Evolutionary conservation across 2,888 invertebrate genomes (phyloP).

Genomic region (Standfussiana lucernea): DNA sequence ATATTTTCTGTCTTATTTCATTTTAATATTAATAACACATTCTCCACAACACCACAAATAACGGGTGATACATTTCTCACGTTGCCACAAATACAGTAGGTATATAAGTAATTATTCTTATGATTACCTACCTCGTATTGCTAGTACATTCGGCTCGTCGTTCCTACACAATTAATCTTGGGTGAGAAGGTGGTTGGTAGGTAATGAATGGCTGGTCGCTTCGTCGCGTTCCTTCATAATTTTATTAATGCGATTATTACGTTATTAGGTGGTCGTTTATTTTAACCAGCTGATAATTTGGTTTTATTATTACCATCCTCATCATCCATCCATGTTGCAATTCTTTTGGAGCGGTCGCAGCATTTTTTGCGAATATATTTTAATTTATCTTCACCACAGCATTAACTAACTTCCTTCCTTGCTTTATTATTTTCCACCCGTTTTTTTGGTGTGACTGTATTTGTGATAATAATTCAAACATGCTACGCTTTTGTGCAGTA

Average conservation of each 20-base stretch:
- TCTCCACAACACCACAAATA: not conserved
- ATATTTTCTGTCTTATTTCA: not conserved
- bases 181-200: slow-evolving; percentile 12
- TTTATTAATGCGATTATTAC: slow-evolving; percentile 53
- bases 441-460: not conserved
- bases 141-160: slow-evolving; percentile 10
- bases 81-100: slow-evolving; percentile 13
- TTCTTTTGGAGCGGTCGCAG: not conserved
- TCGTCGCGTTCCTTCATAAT: slow-evolving; percentile 49
- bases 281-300: not conserved
- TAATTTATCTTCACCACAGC: not conserved
- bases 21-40: slow-evolving; percentile 4
- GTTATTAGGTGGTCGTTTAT: slow-evolving; percentile 38
- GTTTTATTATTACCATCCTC: not conserved
- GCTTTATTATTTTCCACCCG: not conserved
- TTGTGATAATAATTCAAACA: not conserved
- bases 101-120: slow-evolving; percentile 39
- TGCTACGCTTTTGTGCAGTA: not conserved
- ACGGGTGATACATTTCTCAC: slow-evolving; percentile 36
- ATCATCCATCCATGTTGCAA: too few species aligned
- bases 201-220: slow-evolving; percentile 55
- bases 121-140: slow-evolving; percentile 29
- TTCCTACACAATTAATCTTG: slow-evolving; percentile 55
- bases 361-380: too few species aligned
- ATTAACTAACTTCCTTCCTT: not conserved